Percentiles rank a stretch among this genome's conserved stretches.
Conservation (phyloP, 2,888 invertebrate species). For the Lymantria dispar region DNA sequence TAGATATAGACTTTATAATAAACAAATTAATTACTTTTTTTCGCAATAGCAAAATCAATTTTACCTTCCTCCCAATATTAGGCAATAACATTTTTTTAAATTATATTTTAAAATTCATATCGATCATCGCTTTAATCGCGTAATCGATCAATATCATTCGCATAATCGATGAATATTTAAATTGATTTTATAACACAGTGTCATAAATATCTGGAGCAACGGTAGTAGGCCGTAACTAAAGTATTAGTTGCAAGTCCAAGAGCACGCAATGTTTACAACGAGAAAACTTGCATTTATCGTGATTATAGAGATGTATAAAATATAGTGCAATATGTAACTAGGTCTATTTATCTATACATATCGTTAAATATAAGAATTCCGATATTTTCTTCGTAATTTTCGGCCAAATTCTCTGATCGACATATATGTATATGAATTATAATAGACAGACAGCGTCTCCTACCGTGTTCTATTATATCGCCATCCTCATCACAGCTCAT, state of each 20-base stretch:
- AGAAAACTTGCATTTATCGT: neutral
- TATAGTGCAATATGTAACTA: neutral
- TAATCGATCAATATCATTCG: conserved; percentile 1
- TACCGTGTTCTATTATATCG: too few species aligned
- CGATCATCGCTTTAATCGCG: neutral
- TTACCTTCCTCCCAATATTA: neutral
- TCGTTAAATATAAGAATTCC: too few species aligned
- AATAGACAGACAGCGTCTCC: too few species aligned
- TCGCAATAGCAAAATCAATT: neutral
- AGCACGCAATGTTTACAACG: conserved; percentile 18
- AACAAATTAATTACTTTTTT: too few species aligned
- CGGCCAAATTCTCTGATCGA: too few species aligned
- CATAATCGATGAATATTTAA: conserved; percentile 19
- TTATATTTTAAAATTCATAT: neutral
- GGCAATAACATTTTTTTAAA: neutral
- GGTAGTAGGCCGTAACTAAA: conserved; percentile 15
- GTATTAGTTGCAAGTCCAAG: conserved; percentile 24
- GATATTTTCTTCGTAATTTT: too few species aligned
- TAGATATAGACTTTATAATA: too few species aligned
- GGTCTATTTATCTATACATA: neutral
- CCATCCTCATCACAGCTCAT: too few species aligned
- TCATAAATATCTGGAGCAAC: conserved; percentile 18
- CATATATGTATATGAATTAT: too few species aligned
- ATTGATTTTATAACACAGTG: conserved; percentile 16
- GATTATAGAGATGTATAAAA: neutral